Conservation (phyloP, 2,888 invertebrate genomes). For the Dasypogon diadema region DNA sequence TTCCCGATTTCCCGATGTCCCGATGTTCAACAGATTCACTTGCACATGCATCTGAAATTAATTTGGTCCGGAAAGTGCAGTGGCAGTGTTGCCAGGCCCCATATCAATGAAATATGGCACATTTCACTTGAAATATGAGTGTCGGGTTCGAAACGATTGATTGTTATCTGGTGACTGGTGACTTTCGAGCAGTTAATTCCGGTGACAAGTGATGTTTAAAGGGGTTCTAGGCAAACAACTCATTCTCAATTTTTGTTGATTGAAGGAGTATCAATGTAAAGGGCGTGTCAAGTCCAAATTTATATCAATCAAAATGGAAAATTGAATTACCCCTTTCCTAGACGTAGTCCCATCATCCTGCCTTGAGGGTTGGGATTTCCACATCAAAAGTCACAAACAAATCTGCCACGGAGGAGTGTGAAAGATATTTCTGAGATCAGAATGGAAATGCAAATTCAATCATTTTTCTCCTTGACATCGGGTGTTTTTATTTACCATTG, state of each 20-base stretch:
- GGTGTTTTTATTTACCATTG: constrained; percentile 47
- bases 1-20: too few species aligned
- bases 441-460: constrained; percentile 48
- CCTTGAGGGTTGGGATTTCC: constrained; percentile 18
- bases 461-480: constrained; percentile 49
- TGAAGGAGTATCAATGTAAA: constrained; percentile 6
- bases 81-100: neutral
- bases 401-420: constrained; percentile 13
- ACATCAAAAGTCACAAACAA: constrained; percentile 48
- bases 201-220: neutral
- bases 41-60: constrained; percentile 28
- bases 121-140: neutral
- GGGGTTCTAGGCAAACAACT: constrained; percentile 19
- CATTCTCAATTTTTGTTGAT: neutral
- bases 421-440: constrained; percentile 19
- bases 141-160: neutral
- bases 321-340: constrained; percentile 43
- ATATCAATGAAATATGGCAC: neutral
- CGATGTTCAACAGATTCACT: constrained; percentile 10
- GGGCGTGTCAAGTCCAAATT: constrained; percentile 34
- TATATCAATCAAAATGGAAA: constrained; percentile 46
- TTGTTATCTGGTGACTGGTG: neutral
- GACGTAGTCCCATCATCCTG: constrained; percentile 2
- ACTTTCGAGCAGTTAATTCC: neutral
- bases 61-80: neutral